Conservation (phyloP, 2,888 invertebrate genomes). For the Callimorpha dominula region DNA sequence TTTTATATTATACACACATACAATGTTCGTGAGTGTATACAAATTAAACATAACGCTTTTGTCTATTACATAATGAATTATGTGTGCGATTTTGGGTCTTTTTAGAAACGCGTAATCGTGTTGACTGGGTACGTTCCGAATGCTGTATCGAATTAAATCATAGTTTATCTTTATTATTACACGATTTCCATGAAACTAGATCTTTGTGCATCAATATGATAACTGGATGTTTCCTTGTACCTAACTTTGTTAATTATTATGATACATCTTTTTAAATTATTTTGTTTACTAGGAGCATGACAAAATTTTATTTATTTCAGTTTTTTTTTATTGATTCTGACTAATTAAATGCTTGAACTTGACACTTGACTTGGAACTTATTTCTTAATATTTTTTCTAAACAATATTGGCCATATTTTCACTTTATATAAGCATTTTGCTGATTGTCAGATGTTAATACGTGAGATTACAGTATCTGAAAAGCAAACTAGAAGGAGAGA, state of each 20-base stretch:
- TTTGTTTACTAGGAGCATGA: too few species aligned
- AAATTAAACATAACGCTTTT: constrained; percentile 28
- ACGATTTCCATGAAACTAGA: constrained; percentile 36
- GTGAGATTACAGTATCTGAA: not conserved
- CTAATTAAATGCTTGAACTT: not conserved
- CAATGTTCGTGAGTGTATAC: constrained; percentile 15
- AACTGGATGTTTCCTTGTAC: not conserved
- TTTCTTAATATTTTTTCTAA: too few species aligned
- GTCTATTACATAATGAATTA: constrained; percentile 36
- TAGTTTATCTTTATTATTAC: constrained; percentile 28
- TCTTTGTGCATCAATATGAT: constrained; percentile 18
- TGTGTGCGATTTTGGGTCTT: constrained; percentile 32
- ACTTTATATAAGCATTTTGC: not conserved
- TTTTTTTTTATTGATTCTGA: not conserved
- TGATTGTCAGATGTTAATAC: not conserved
- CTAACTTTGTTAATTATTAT: not conserved
- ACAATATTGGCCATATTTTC: too few species aligned
- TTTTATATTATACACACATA: constrained; percentile 46
- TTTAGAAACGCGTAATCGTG: constrained; percentile 21
- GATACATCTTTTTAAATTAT: too few species aligned
- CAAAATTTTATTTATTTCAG: not conserved
- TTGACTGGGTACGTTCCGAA: constrained; percentile 26
- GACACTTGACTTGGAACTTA: not conserved
- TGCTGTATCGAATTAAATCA: constrained; percentile 20
- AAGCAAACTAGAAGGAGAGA: not conserved